Evolutionary conservation across 2,113 vertebrate genomes (phyloP).

Genomic region (Kryptolebias marmoratus): DNA sequence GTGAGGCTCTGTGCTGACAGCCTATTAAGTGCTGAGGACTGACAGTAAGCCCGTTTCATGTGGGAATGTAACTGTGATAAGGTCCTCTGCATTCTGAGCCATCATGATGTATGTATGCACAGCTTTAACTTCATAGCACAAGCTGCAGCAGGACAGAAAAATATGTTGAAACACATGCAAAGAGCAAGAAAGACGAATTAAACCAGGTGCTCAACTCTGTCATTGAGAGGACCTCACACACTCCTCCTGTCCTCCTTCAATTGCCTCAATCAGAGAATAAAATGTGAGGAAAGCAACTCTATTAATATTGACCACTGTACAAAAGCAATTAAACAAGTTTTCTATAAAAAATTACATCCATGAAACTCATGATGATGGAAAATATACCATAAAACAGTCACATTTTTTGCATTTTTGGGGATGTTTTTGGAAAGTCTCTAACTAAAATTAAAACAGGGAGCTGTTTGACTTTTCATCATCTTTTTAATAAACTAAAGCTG

Average conservation of each 20-base stretch:
- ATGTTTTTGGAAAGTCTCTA: slow-evolving; percentile 12
- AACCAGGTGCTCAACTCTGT: slow-evolving; percentile 12
- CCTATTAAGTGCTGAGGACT: slow-evolving; percentile 39
- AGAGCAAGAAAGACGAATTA: background rate
- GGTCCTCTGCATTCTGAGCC: slow-evolving; percentile 54
- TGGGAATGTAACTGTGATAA: slow-evolving; percentile 26
- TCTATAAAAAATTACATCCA: background rate
- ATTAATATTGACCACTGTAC: background rate
- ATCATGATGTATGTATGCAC: slow-evolving; percentile 48
- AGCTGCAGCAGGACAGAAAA: slow-evolving; percentile 32
- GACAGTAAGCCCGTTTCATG: slow-evolving; percentile 66
- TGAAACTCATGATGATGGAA: slow-evolving; percentile 19
- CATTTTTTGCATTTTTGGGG: slow-evolving; percentile 6
- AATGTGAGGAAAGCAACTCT: background rate
- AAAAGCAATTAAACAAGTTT: background rate
- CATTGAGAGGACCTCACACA: slow-evolving; percentile 53
- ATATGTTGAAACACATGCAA: background rate
- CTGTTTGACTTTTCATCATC: slow-evolving; percentile 35
- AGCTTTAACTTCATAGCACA: slow-evolving; percentile 5
- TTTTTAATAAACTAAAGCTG: slow-evolving; percentile 40
- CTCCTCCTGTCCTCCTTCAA: slow-evolving; percentile 36
- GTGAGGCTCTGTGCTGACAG: slow-evolving; percentile 40
- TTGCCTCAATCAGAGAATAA: slow-evolving; percentile 20
- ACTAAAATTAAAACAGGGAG: background rate
- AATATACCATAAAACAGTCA: background rate